Evolutionary conservation across 2,113 vertebrate genomes (phyloP), one percentile per base, ranked within the genome.

Genomic region (Suncus etruscus): DNA sequence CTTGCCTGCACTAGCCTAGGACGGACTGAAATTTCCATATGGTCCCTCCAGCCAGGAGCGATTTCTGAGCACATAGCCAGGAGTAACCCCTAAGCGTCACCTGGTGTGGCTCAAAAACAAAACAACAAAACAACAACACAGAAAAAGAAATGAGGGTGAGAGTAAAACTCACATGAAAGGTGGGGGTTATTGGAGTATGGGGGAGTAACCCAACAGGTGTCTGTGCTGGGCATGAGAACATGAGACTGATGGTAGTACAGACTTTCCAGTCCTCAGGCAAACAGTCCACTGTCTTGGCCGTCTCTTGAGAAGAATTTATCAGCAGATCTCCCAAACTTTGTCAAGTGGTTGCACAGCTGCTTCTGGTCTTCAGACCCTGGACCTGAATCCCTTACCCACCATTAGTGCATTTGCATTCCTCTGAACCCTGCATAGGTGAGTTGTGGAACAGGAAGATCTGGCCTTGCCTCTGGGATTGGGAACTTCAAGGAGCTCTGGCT

Each of bases 401-500:
- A 66, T 24, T 77, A 65, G 32, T 0, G 0, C 3, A 47, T 90
- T 45, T 94, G 47, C 66, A 69, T 73, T 79, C 87, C 32, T 89
- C 47, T 80, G 58, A 86, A 80, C 72, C 79, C 31, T 86, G 80
- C 16, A 16, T 73, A 20, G 48, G 48, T 32, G 50, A 93, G 63
- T 45, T 86, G 63, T 9, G 68, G 86, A 88, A 18, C 58, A 10
- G 83, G 83, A 79, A 82, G 39, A n/a, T 27, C 75, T 63, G 81
- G 50, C 50, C 69, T 85, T 91, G 75, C 80, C 83, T 88, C 69
- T 25, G 22, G 18, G 51, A 18, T n/a, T 91, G 76, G 86, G 90
- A 94, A 86, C 68, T 91, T 92, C 24, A 89, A 83, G 72, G 48
- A 69, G 58, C 48, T 39, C 11, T 87, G 58, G 76, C 80, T 68